These are phyloP conservation scores for Lingula anatina DNA, from an alignment of 2,888 invertebrate genomes.

Conservation along the genomic window DNA sequence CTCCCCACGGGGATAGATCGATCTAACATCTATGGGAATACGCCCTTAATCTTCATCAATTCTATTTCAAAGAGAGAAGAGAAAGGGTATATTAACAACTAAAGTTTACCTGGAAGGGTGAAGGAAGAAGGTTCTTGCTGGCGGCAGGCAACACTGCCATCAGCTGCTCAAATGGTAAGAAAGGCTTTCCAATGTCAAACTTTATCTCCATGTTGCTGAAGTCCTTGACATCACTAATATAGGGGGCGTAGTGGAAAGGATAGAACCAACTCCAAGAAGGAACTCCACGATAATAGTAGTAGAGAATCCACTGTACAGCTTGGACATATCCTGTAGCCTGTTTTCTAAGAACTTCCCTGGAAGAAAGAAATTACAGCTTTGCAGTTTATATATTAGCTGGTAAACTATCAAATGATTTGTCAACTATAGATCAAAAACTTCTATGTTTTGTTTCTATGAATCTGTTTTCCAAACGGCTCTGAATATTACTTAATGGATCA, in stretches of 20 bases:
- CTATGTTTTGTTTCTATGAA: too few relatives aligned
- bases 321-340: constrained; percentile 86
- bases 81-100: too few relatives aligned
- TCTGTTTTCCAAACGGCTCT: too few relatives aligned
- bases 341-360: constrained; percentile 69
- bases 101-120: constrained; percentile 73
- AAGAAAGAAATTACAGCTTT: constrained; percentile 24
- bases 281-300: constrained; percentile 94
- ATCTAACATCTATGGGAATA: too few relatives aligned
- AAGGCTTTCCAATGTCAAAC: constrained; percentile 80
- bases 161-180: constrained; percentile 89
- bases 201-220: constrained; percentile 70
- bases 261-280: constrained; percentile 97
- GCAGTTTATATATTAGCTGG: not conserved
- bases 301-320: constrained; percentile 93
- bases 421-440: too few relatives aligned
- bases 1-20: too few relatives aligned
- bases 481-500: too few relatives aligned
- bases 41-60: too few relatives aligned
- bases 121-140: constrained; percentile 86
- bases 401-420: not conserved
- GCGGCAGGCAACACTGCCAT: constrained; percentile 99
- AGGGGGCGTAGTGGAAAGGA: constrained; percentile 95
- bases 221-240: constrained; percentile 83
- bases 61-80: too few relatives aligned